Evolutionary conservation across 2,797 vertebrate species (phyloP).

Genomic region (Lacerta agilis): DNA sequence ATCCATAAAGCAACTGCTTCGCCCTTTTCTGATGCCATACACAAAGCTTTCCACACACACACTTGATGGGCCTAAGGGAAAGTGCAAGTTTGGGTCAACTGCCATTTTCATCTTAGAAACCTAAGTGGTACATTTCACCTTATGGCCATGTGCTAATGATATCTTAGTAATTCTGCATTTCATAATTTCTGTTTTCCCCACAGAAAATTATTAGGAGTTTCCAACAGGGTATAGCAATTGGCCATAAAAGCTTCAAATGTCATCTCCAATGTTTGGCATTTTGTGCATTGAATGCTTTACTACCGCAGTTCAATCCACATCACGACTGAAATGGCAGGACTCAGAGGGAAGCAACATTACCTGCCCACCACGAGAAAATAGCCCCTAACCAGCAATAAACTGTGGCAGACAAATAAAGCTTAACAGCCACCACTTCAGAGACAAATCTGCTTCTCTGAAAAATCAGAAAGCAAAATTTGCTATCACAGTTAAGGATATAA

Average conservation of each 20-base stretch:
- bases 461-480: neutral
- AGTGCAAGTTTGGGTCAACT: neutral
- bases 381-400: neutral
- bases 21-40: too few species aligned
- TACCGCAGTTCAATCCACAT: neutral
- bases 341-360: neutral
- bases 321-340: neutral
- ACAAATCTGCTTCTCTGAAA: neutral
- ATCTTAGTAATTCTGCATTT: neutral
- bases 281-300: neutral
- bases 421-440: neutral
- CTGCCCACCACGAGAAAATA: too few species aligned
- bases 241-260: neutral
- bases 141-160: neutral
- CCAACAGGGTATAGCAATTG: neutral
- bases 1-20: too few species aligned
- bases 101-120: neutral
- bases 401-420: neutral
- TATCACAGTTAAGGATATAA: neutral
- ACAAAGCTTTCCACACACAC: too few species aligned
- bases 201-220: neutral
- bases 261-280: neutral
- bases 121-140: neutral
- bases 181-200: neutral
- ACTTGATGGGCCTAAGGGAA: too few species aligned